Evolutionary conservation across 2,797 vertebrate species (phyloP).

Genomic region (Helostoma temminkii): DNA sequence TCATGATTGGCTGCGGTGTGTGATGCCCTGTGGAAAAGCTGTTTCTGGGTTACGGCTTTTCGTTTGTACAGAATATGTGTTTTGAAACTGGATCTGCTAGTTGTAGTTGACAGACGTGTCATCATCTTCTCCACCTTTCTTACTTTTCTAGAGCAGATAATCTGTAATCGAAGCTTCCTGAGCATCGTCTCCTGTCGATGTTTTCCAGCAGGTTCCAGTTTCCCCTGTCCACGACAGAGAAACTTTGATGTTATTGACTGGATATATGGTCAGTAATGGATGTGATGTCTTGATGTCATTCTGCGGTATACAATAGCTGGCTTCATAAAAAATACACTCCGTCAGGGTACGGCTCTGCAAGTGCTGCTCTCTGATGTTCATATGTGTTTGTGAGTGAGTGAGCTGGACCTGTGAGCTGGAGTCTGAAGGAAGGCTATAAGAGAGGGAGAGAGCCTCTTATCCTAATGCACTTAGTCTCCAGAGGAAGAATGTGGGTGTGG

Average conservation of each 20-base stretch:
- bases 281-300: not conserved
- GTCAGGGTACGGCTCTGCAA: not conserved
- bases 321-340: constrained; percentile 21
- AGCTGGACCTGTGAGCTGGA: constrained; percentile 17
- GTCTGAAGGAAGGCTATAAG: constrained; percentile 36
- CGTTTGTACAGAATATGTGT: not conserved
- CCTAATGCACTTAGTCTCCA: constrained; percentile 66
- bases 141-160: not conserved
- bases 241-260: constrained; percentile 2
- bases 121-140: not conserved
- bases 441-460: constrained; percentile 56
- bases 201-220: not conserved
- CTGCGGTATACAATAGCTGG: constrained; percentile 4
- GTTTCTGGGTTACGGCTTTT: not conserved
- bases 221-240: constrained; percentile 1
- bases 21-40: constrained; percentile 1
- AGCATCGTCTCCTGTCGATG: not conserved
- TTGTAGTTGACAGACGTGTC: not conserved
- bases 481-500: constrained; percentile 15
- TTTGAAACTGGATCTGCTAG: not conserved
- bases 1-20: constrained; percentile 8
- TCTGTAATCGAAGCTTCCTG: not conserved
- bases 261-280: constrained; percentile 43
- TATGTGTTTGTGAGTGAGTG: not conserved
- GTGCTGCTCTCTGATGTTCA: constrained; percentile 7